Evolutionary conservation across 2,797 vertebrate species (phyloP), one percentile per base, ranked within the genome.

Genomic region (Myotis planiceps): DNA sequence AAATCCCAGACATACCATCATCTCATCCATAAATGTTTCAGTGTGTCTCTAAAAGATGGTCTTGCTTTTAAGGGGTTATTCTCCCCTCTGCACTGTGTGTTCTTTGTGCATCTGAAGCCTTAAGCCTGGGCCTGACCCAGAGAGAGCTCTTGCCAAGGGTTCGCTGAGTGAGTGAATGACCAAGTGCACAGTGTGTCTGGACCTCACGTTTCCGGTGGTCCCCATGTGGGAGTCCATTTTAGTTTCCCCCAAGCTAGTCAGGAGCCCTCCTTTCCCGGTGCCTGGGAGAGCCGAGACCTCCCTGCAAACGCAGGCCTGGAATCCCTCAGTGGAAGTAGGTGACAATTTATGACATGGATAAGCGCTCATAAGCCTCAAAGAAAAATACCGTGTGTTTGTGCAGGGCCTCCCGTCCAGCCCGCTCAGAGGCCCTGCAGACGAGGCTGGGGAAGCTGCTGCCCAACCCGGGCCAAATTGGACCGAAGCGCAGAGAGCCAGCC

Each of bases 331-430:
- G 71, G 55, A 88, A 96, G 91, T 75, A 87, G 95, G 94, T 95
- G 97, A 94, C 66, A 82, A 78, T 74, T 92, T 95, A 84, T 69
- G 82, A 88, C 78, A n/a, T 9, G 82, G 78, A 91, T 91, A 80
- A 92, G 91, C 2, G 1, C 88, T 71, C 91, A 12, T 53, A 94
- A 91, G 85, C 94, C 95, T 96, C 39, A 79, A 80, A 95, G 95
- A 47, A 92, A 94, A 90, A 90, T 21, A 37, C 45, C 45, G 2
- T 4, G 5, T 92, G 55, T 91, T 88, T 75, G 51, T 9, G 45
- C 25, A 66, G 82, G 51, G 47, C 88, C 68, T 88, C 27, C 0
- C 65, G n/a, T 51, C 81, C 90, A 75, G 49, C 51, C 10, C 0
- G 3, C 74, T 88, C 10, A 0, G 79, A 86, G 88, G 88, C 87